Base-by-base conservation (phyloP, 2,113 vertebrate species). In the Nematolebias whitei region DNA sequence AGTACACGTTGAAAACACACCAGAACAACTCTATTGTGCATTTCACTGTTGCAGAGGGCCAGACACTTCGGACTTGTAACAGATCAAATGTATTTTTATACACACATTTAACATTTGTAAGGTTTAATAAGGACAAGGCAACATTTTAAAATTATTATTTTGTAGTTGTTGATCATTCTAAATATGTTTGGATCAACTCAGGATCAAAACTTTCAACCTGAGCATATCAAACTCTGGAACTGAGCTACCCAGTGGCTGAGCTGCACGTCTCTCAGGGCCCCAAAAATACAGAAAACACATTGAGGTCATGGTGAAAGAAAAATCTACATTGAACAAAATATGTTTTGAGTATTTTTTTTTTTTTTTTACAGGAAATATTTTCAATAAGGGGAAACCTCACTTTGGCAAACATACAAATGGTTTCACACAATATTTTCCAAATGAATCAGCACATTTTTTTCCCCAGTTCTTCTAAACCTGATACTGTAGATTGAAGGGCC, bases 311-410 rank as follows among this genome's bases (percentile, higher is more conserved):
- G 78, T 67, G 71, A 68, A 71, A 81, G 71, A 83, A 80, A 81
- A 72, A 70, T 85, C 68, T 75, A 77, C 76, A 68, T 74, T 84
- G 83, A 91, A 87, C 88, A 87, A 91, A 91, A 90, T 88, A 87
- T 82, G 80, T 76, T 86, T 69, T 68, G 72, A 68, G 72, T 76
- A 74, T 55, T 87, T 87, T 80, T 79, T 74, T 50, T 87, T 87
- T 81, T 80, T 78, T 83, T 84, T 86, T 72, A 55, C 72, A 85
- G 80, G 86, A 89, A 92, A 91, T 92, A 90, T 92, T 92, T 91
- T 92, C 85, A 82, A 81, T 91, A 72, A 78, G 86, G 77, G 76
- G 72, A 87, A 89, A 88, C 88, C 84, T 87, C 78, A 80, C 69
- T 79, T 83, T 88, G 88, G 88, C 89, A 84, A 85, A 83, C 75